Percentiles rank a stretch among this genome's conserved stretches.
phyloP scores from a whole-genome alignment of 2,797 vertebrate species.

The Microctenopoma lineatum region DNA sequence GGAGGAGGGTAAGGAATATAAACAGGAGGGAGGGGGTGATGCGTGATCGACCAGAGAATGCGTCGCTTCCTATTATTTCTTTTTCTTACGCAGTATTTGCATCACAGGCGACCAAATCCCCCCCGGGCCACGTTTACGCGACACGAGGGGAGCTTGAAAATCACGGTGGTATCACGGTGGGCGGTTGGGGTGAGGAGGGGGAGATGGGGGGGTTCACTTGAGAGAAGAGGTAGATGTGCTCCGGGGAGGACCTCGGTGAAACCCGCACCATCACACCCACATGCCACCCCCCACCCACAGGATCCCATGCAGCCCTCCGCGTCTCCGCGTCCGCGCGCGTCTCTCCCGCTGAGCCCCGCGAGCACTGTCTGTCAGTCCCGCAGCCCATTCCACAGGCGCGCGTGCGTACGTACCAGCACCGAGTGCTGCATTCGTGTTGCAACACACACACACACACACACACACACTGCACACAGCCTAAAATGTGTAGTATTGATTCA shows the following conservation, averaged over 20 bases:
- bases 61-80: conserved; percentile 35
- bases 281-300: neutral
- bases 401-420: neutral
- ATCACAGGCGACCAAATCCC: conserved; percentile 65
- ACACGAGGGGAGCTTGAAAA: conserved; percentile 65
- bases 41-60: conserved; percentile 52
- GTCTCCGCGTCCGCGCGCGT: conserved; percentile 27
- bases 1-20: conserved; percentile 49
- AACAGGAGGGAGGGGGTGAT: conserved; percentile 42
- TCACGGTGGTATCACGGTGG: conserved; percentile 31
- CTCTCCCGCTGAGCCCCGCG: conserved; percentile 27
- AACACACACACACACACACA: neutral
- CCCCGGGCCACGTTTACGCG: conserved; percentile 70
- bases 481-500: neutral
- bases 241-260: conserved; percentile 71
- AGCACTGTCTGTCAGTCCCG: conserved; percentile 6
- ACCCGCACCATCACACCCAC: conserved; percentile 77
- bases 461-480: no score
- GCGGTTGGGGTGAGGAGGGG: conserved; percentile 14
- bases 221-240: conserved; percentile 17
- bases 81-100: conserved; percentile 63
- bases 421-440: conserved; percentile 7
- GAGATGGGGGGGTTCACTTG: conserved; percentile 23
- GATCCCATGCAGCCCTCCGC: conserved; percentile 12
- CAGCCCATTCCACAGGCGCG: conserved; percentile 7